Conservation (phyloP, 2,113 vertebrate genomes). For the Elephantulus edwardii region DNA sequence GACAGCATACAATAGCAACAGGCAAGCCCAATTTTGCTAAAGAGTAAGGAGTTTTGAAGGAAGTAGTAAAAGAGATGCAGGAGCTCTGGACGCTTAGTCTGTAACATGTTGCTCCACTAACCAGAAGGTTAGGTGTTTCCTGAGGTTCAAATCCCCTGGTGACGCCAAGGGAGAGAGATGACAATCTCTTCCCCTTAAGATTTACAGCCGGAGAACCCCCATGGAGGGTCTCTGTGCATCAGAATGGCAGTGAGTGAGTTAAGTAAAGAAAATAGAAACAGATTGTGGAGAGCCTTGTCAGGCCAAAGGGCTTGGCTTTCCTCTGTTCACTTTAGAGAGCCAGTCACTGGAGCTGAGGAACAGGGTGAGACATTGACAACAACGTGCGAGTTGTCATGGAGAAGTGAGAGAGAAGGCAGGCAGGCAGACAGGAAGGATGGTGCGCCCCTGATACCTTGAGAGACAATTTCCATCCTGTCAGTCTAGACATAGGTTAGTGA, state of each 20-base stretch:
- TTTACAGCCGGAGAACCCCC: too few species aligned
- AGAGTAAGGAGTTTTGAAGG: neutral
- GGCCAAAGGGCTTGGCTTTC: neutral
- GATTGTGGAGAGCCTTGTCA: neutral
- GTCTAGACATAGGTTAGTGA: neutral
- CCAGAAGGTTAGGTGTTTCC: too few species aligned
- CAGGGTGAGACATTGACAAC: neutral
- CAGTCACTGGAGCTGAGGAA: neutral
- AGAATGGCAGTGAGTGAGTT: too few species aligned
- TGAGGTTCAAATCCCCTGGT: too few species aligned
- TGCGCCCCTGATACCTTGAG: neutral
- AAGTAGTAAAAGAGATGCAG: neutral
- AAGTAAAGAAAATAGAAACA: too few species aligned
- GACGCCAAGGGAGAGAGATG: too few species aligned
- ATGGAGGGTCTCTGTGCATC: too few species aligned
- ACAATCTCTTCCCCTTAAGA: too few species aligned
- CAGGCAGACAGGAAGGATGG: neutral
- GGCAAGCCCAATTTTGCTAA: neutral
- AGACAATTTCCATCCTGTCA: neutral
- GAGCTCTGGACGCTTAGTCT: too few species aligned
- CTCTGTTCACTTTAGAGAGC: neutral
- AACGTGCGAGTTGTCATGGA: neutral
- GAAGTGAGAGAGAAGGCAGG: neutral
- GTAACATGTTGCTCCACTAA: too few species aligned
- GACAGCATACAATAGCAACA: neutral